Evolutionary conservation across 2,888 invertebrate species (phyloP).

Genomic region (Automeris io): DNA sequence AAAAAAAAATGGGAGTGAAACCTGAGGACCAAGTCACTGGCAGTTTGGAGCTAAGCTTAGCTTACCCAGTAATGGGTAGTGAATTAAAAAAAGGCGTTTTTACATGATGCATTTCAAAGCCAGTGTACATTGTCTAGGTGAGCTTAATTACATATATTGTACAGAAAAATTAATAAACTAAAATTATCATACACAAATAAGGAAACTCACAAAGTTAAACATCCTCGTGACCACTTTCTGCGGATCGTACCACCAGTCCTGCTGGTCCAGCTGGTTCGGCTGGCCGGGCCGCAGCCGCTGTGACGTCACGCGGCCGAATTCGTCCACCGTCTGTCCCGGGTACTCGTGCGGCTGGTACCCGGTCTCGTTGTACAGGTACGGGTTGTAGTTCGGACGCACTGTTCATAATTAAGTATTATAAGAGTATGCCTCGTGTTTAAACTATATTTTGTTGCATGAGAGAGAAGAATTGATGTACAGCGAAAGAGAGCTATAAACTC

Average conservation of each 20-base stretch:
- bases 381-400: slow-evolving; percentile 65
- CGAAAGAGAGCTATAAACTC: too few species aligned
- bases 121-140: too few species aligned
- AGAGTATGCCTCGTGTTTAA: neutral
- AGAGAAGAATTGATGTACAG: too few species aligned
- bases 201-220: slow-evolving; percentile 82
- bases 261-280: slow-evolving; percentile 72
- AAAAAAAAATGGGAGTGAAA: too few species aligned
- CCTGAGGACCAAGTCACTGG: too few species aligned
- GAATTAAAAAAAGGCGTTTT: too few species aligned
- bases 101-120: too few species aligned
- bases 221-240: slow-evolving; percentile 81
- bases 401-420: slow-evolving; percentile 7
- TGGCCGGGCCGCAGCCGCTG: slow-evolving; percentile 46
- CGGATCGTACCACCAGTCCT: slow-evolving; percentile 71
- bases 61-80: too few species aligned
- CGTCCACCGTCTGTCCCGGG: slow-evolving; percentile 34
- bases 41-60: too few species aligned
- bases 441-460: too few species aligned
- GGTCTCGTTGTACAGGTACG: slow-evolving; percentile 59
- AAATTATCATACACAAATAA: neutral
- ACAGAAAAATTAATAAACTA: too few species aligned
- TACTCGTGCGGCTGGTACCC: slow-evolving; percentile 34
- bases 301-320: slow-evolving; percentile 27
- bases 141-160: too few species aligned